Percentiles rank a stretch among this genome's conserved stretches.
These are phyloP conservation scores for Psittacula cyanocephala DNA, from an alignment of 2,113 vertebrate species.

Conservation along the genomic window DNA sequence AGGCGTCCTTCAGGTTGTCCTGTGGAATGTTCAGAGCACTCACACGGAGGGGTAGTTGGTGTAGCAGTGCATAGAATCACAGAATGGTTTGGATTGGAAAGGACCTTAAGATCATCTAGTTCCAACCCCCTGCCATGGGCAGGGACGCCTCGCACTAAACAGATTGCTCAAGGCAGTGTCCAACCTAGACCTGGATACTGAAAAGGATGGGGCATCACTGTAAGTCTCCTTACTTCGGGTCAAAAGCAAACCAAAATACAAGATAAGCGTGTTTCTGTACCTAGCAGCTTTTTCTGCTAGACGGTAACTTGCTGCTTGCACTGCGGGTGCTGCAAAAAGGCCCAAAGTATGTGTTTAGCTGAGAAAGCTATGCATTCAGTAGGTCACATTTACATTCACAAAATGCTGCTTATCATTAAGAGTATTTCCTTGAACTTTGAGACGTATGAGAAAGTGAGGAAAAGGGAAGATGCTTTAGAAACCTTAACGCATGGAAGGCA, in stretches of 20 bases:
- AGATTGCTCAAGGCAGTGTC: neutral
- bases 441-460: neutral
- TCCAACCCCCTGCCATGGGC: neutral
- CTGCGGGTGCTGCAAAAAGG: neutral
- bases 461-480: neutral
- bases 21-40: accelerated
- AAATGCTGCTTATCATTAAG: neutral
- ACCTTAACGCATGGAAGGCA: neutral
- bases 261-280: accelerated
- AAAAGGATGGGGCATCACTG: neutral
- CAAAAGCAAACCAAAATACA: neutral
- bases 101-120: neutral
- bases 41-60: accelerated
- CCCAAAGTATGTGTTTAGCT: accelerated
- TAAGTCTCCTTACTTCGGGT: neutral
- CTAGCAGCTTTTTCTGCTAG: neutral
- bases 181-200: neutral
- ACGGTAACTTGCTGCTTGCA: accelerated
- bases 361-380: neutral
- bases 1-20: accelerated
- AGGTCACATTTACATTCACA: neutral
- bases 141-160: neutral
- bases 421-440: neutral
- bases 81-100: neutral
- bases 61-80: neutral